phyloP scores from a whole-genome alignment of 2,888 invertebrate species.

The Conchocele bisecta region DNA sequence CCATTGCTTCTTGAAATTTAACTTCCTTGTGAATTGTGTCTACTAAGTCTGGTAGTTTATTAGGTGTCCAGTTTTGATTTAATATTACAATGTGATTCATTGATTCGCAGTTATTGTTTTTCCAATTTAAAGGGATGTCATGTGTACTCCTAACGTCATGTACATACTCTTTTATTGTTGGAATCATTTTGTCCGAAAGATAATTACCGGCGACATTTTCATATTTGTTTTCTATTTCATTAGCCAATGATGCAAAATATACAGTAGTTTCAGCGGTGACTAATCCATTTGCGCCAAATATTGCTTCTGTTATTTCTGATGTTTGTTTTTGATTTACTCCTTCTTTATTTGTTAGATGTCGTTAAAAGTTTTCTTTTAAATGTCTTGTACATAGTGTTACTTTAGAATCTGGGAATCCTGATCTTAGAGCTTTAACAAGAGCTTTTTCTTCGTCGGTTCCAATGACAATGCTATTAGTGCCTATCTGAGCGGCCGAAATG shows the following conservation, averaged over 20 bases:
- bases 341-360: constrained; percentile 17
- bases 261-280: constrained; percentile 8
- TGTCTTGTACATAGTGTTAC: constrained; percentile 25
- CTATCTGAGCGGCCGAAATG: background rate
- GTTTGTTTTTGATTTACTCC: background rate
- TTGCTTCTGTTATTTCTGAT: background rate
- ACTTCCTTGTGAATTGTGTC: constrained; percentile 22
- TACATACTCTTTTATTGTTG: constrained; percentile 13
- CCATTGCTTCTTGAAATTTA: constrained; percentile 18
- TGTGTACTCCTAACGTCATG: background rate
- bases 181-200: constrained; percentile 21
- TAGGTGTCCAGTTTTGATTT: constrained; percentile 30
- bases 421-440: constrained; percentile 21
- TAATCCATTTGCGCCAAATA: constrained; percentile 8
- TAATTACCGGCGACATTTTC: constrained; percentile 1
- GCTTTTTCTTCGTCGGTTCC: constrained; percentile 41
- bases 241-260: constrained; percentile 3
- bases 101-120: constrained; percentile 38
- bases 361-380: constrained; percentile 24
- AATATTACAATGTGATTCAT: constrained; percentile 36
- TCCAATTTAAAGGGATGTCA: constrained; percentile 13
- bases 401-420: constrained; percentile 18
- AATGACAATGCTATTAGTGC: constrained; percentile 21
- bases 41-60: constrained; percentile 27
- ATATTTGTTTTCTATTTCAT: constrained; percentile 13